A percentile compares a stretch with the other conserved stretches of the same genome.
phyloP scores from a whole-genome alignment of 2,888 invertebrate genomes.

The Eupithecia insigniata region DNA sequence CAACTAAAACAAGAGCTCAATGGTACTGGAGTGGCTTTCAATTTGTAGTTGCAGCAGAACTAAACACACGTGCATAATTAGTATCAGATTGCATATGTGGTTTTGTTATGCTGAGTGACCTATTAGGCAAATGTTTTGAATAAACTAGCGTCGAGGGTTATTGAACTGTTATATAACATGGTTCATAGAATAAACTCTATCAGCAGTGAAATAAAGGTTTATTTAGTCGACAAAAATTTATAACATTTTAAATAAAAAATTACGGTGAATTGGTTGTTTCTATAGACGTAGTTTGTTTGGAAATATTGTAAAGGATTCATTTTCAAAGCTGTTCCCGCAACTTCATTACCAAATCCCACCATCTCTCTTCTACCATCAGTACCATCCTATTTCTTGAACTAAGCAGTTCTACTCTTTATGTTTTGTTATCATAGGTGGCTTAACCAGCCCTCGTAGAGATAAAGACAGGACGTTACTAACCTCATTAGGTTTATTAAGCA shows the following conservation, averaged over 20 bases:
- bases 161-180: not conserved
- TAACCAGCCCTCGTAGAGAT: not conserved
- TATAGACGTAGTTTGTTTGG: not conserved
- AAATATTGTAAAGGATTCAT: not conserved
- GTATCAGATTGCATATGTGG: conserved; percentile 9
- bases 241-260: not conserved
- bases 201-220: not conserved
- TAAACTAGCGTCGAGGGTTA: not conserved
- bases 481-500: conserved; percentile 97
- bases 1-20: conserved; percentile 31
- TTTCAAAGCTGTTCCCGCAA: not conserved
- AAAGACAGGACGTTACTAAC: conserved; percentile 72
- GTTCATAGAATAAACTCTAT: not conserved
- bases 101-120: conserved; percentile 17
- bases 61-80: conserved; percentile 15
- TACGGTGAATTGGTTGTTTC: not conserved
- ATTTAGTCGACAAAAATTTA: not conserved
- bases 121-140: conserved; percentile 20
- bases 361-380: not conserved
- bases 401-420: not conserved
- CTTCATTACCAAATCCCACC: not conserved
- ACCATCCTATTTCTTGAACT: not conserved
- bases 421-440: not conserved
- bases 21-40: conserved; percentile 34
- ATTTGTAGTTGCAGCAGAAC: conserved; percentile 37